Base-by-base conservation (phyloP, 1,140 invertebrate genomes). In the Tetragnatha versicolor region DNA sequence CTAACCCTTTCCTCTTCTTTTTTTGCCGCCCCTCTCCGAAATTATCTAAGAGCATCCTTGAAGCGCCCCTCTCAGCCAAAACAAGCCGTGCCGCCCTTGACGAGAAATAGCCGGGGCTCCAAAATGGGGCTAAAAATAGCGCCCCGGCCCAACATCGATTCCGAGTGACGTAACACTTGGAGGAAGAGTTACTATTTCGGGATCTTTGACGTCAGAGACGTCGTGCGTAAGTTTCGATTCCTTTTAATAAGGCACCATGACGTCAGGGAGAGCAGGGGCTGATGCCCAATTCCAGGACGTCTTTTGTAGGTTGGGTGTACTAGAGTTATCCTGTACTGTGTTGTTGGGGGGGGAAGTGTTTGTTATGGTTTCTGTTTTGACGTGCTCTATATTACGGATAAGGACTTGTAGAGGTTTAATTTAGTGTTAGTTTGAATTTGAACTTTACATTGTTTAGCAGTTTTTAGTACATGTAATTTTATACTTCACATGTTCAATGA, bases 191-290 rank as follows among this genome's bases (percentile, higher is more conserved):
- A 47, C 72, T 75, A 75, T 75, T 75, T 75, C 29, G 29, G 45
- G 72, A 31, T 42, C 20, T 27, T 75, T 61, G 55, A 61, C 60
- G 55, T 75, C 55, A 75, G 14, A 27, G 9, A 17, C 29, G 49
- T 61, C 42, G 45, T 75, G 72, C 72, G 72, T 75, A 75, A 75
- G 72, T 75, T 75, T 75, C 58, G 72, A 63, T 75, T 63, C 58
- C 35, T 22, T 58, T 35, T 75, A 45, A 49, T 63, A 35, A 55
- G 68, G 27, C 29, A 12, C 22, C 37, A 47, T 61, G 70, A 45
- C 72, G 72, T 75, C 72, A 75, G 29, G 33, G 42, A 35, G 55
- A 22, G 72, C 39, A 29, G 72, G 69, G 51, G 35, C 39, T 25
- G 37, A 12, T 33, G 55, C 39, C 69, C 42, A 73, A 73, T 12